These are phyloP conservation scores for Hydra vulgaris DNA, from an alignment of 30 jellyfish, hydroid and myxozoan species.

Conservation along the genomic window DNA sequence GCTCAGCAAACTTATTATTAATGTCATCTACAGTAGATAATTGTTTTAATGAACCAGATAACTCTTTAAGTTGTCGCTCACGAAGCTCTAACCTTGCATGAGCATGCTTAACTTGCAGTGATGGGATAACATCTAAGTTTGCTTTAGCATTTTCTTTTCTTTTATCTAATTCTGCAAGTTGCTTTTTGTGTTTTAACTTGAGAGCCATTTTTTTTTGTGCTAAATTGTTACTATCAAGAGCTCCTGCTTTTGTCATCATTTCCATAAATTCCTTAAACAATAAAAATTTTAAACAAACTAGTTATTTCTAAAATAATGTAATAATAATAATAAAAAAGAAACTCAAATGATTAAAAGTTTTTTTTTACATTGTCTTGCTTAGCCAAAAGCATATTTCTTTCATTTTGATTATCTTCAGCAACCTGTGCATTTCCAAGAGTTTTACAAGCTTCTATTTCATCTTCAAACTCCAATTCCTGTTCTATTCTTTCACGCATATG, in stretches of 20 bases:
- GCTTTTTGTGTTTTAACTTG: constrained; percentile 81
- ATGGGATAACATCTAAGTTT: constrained; percentile 46
- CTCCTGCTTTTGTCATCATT: neutral
- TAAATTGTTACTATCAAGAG: constrained; percentile 48
- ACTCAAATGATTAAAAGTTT: neutral
- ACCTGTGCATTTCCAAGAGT: constrained; percentile 40
- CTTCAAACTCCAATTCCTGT: constrained; percentile 60
- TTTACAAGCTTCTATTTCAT: constrained; percentile 64
- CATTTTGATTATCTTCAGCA: constrained; percentile 50
- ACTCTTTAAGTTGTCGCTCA: constrained; percentile 78
- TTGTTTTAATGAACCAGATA: constrained; percentile 84
- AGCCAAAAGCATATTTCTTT: constrained; percentile 60
- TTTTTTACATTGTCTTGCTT: constrained; percentile 66
- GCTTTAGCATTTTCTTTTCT: constrained; percentile 53
- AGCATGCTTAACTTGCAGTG: constrained; percentile 73
- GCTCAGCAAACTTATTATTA: constrained; percentile 48
- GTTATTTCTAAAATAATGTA: neutral
- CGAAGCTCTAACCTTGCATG: constrained; percentile 81
- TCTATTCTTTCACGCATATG: constrained; percentile 92
- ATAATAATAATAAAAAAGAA: neutral
- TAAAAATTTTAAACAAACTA: neutral
- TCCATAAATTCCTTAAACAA: neutral
- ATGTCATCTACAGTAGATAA: constrained; percentile 53
- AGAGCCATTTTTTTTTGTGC: constrained; percentile 80
- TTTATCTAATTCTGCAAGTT: constrained; percentile 75